phyloP scores from a whole-genome alignment of 2,797 vertebrate species.

The Sebastes wilsoni region DNA sequence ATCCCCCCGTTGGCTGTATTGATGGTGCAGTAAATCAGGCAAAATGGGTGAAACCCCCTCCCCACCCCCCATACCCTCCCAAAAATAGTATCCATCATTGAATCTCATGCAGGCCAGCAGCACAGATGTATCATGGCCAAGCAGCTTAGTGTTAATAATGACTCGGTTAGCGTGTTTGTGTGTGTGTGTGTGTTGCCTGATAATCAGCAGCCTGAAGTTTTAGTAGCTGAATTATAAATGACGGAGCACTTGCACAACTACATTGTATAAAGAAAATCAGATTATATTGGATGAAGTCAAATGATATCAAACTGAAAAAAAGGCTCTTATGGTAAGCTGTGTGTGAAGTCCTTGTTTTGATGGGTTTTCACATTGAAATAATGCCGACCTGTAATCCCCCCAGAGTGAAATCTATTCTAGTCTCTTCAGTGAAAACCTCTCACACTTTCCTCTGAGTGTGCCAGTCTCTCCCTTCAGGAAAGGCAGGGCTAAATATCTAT shows the following conservation, averaged over 20 bases:
- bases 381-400: conserved; percentile 32
- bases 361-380: conserved; percentile 18
- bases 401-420: conserved; percentile 2
- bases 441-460: not conserved
- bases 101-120: not conserved
- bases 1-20: not conserved
- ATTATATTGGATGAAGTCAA: not conserved
- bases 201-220: conserved; percentile 10
- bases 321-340: not conserved
- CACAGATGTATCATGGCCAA: conserved; percentile 15
- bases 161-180: not conserved
- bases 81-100: not conserved
- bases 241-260: not conserved
- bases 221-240: not conserved
- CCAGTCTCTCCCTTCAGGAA: not conserved
- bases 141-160: conserved; percentile 18
- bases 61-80: accelerated
- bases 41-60: not conserved
- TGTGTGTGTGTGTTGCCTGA: not conserved
- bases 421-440: not conserved
- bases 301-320: not conserved
- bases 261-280: not conserved
- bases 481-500: not conserved
- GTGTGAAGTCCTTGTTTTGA: conserved; percentile 13
- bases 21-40: conserved; percentile 12